Evolutionary conservation across 2,113 vertebrate species (phyloP).

Genomic region (Gyps fulvus): DNA sequence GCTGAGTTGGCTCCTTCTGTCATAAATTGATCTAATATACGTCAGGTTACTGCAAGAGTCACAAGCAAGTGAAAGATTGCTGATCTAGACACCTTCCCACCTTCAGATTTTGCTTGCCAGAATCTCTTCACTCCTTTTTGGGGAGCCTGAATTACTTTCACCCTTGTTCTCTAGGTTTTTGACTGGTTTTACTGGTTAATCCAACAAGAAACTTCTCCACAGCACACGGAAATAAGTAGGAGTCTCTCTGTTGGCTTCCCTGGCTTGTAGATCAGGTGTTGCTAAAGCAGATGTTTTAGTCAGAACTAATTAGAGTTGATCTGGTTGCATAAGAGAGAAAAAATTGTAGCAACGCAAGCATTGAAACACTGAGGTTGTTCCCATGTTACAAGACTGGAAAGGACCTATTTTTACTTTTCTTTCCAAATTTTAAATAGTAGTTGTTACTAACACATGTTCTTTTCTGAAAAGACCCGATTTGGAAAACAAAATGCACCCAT

Average conservation of each 20-base stretch:
- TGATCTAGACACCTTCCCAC: neutral
- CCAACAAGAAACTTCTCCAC: neutral
- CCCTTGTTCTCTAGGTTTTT: neutral
- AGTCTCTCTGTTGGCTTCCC: neutral
- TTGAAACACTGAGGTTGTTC: neutral
- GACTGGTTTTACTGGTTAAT: neutral
- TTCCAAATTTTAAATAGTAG: neutral
- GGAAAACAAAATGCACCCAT: neutral
- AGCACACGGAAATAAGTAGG: neutral
- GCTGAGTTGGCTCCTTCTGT: neutral
- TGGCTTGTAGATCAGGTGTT: neutral
- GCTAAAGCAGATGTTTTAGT: conserved; percentile 21
- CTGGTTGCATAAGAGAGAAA: neutral
- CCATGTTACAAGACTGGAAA: neutral
- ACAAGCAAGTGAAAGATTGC: neutral
- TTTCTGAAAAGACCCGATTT: neutral
- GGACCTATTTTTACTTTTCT: neutral
- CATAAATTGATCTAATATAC: neutral
- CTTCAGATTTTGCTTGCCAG: neutral
- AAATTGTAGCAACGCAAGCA: neutral
- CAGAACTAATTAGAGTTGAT: neutral
- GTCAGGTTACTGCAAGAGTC: neutral
- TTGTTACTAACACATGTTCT: neutral
- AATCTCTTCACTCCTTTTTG: neutral
- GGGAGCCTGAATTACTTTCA: neutral